Evolutionary conservation across 2,113 vertebrate genomes (phyloP), one percentile per base, ranked within the genome.

Genomic region (Cinclus cinclus): DNA sequence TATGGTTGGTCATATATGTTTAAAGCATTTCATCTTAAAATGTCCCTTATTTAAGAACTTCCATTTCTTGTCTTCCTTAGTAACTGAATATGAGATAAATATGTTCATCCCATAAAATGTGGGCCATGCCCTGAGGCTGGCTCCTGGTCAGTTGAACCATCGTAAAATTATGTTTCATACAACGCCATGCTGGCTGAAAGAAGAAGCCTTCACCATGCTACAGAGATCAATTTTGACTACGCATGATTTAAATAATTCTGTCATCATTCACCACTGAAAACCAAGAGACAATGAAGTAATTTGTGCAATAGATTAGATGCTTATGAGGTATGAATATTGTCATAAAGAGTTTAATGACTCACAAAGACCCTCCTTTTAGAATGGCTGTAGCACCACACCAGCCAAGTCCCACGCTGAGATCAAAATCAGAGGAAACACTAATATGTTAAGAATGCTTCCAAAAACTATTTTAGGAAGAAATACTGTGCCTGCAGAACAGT

Each of bases 121-220:
- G 25, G 87, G 22, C 68, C 44, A 14, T 62, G 28, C 25, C 12
- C 13, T 60, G 14, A 13, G 50, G 23, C 22, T 69, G 68, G 31
- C 63, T 76, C 30, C 68, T 75, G 31, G n/a, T 35, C 70, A 56
- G n/a, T 5, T 33, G 53, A 83, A 30, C 13, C 11, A 3, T 30
- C 3, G 4, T 19, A 13, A 9, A 49, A 17, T 30, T 31, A 69
- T 62, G 39, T 15, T 65, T 28, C 86, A 53, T n/a, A 30, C 56
- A 52, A 31, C 0, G 0, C 13, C 73, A 1, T 15, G 15, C n/a
- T 67, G 64, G 9, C 18, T 25, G 35, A 71, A 82, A 68, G n/a
- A 25, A 80, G 25, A 6, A 69, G 22, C n/a, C 15, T 49, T 85
- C 31, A 42, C 16, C 37, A 35, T 28, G 17, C 28, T 84, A 17